Percentiles rank a stretch among this genome's conserved stretches.
Evolutionary conservation across 1,140 invertebrate species (phyloP).

Genomic region (Zelostemma sp.): DNA sequence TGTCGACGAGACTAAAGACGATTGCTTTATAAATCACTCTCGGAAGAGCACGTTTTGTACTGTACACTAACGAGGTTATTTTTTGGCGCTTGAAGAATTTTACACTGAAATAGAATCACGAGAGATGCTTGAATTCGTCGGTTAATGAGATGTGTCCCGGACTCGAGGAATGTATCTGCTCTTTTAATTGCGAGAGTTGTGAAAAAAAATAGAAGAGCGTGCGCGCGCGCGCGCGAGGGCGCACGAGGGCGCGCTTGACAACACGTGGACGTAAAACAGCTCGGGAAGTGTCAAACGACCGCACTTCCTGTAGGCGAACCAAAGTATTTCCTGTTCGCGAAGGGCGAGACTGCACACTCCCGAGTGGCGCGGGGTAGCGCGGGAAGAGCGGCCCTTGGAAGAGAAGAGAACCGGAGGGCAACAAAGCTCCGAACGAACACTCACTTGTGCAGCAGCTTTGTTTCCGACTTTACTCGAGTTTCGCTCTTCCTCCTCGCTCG

Average conservation of each 20-base stretch:
- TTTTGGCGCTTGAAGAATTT: constrained; percentile 3
- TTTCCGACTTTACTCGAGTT: neutral
- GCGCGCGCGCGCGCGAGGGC: too few relatives aligned
- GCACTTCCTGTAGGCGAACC: constrained; percentile 29
- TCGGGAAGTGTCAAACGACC: constrained; percentile 44
- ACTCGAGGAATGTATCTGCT: too few relatives aligned
- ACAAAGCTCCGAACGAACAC: constrained; percentile 21
- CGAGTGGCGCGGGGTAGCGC: too few relatives aligned
- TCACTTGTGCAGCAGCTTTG: constrained; percentile 9
- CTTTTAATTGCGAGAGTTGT: too few relatives aligned
- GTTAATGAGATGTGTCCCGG: constrained; percentile 26
- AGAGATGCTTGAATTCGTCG: constrained; percentile 14
- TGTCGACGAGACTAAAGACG: too few relatives aligned
- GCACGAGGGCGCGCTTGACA: too few relatives aligned
- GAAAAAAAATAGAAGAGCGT: neutral
- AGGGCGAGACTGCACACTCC: constrained; percentile 21
- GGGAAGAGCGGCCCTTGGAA: constrained; percentile 23
- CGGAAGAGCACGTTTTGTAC: too few relatives aligned
- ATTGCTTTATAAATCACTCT: too few relatives aligned
- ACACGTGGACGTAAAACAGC: constrained; percentile 31
- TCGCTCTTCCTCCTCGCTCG: constrained; percentile 15
- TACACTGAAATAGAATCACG: constrained; percentile 1
- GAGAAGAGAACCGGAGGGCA: constrained; percentile 24
- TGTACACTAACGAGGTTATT: neutral
- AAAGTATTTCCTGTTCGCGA: constrained; percentile 40